phyloP scores from a whole-genome alignment of 1,140 invertebrate species.

The Anastrepha ludens region DNA sequence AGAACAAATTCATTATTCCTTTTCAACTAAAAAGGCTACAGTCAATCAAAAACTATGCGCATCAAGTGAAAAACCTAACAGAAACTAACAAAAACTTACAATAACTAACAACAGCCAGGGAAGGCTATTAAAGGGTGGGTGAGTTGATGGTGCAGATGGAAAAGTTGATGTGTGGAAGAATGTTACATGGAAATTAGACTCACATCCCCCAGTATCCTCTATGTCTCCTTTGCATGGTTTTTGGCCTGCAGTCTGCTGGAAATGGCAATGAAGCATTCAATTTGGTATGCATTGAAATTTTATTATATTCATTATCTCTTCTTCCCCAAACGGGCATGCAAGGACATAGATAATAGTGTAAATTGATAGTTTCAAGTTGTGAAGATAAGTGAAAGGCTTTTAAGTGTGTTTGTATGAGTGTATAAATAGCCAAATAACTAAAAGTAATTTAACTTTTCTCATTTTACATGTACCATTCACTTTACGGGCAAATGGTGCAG shows the following conservation, averaged over 20 bases:
- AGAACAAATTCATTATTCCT: not conserved
- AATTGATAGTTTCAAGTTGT: not conserved
- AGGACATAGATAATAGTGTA: not conserved
- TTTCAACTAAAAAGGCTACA: not conserved
- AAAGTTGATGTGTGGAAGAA: not conserved
- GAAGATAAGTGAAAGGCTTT: too few species aligned
- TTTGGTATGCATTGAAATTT: conserved; percentile 42
- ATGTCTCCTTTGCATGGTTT: not conserved
- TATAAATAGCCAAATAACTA: not conserved
- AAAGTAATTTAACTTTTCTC: conserved; percentile 41
- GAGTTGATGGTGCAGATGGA: not conserved
- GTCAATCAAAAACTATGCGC: not conserved
- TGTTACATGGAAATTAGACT: not conserved
- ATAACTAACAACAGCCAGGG: not conserved
- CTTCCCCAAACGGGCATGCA: not conserved
- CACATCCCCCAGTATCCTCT: not conserved
- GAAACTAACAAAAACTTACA: not conserved
- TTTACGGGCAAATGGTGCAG: too few species aligned
- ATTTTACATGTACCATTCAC: not conserved
- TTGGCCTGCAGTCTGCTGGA: not conserved
- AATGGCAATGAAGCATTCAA: not conserved
- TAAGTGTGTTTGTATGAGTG: not conserved
- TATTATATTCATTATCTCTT: conserved; percentile 50
- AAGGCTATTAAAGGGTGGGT: not conserved
- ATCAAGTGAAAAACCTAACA: not conserved